Evolutionary conservation across 1,140 invertebrate species (phyloP), one percentile per base, ranked within the genome.

Genomic region (Caenorhabditis inopinata): DNA sequence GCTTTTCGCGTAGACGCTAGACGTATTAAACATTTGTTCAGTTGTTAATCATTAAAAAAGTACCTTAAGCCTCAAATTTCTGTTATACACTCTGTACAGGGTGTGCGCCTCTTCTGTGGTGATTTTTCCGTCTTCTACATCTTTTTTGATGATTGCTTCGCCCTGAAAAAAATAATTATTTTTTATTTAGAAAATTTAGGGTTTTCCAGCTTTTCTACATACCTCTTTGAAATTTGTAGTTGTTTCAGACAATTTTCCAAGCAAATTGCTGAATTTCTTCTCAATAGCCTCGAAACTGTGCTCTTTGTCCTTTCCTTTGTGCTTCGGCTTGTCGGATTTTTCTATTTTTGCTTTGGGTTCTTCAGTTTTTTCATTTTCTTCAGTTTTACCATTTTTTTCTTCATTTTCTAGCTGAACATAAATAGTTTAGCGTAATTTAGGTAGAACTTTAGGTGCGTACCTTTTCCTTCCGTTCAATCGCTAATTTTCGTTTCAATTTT

Each of bases 241-340:
- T 1, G 58, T 68, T 16, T 68, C 58, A 4, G 58, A 38, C 29
- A 68, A 21, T 38, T 68, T 68, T 68, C 58, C 58, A 2, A 68
- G n/a, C 16, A 68, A 21, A 18, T 14, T 32, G 21, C 58, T 68
- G 32, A 38, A 68, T 38, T 68, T 68, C 25, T 68, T 68, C 58
- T 68, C 58, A 32, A 68, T 68, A 29, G 58, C 58, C 58, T 68
- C 58, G 12, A 68, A 68, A 68, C 58, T 68, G 58, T 68, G 32
- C 29, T 68, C 21, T 38, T 38, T 58, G 27, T 58, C 51, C 27
- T 58, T 51, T 51, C 48, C 48, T 21, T n/a, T 68, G 27, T 68
- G 29, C 32, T 58, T 29, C 2, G 25, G 25, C 51, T 58, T 32
- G 32, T 21, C 48, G 11, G 2, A 12, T 38, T 68, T 68, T 2